Base-by-base conservation (phyloP, 1,140 invertebrate species). In the Drosophila kanapiae region DNA sequence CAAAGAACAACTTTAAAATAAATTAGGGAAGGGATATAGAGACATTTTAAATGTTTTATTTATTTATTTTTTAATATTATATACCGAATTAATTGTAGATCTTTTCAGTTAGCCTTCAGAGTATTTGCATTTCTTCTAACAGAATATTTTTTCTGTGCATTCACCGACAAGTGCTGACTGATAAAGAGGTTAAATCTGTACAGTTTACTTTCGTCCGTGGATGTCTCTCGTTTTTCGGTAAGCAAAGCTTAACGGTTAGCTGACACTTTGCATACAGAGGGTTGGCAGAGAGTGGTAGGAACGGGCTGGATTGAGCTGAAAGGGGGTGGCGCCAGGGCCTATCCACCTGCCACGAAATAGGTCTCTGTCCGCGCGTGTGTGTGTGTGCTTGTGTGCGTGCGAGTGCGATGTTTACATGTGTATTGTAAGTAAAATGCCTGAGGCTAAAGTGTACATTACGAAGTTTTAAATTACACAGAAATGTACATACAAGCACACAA, bases 391-490 rank as follows among this genome's bases (percentile, higher is more conserved):
- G 43, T 47, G 42, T 63, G 62, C 57, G 51, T 75, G 65, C 62
- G 71, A 64, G 80, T 68, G 78, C 49, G 58, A 42, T 78, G 80
- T 80, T 80, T 80, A 87, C 75, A 83, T 60, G 69, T 75, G 80
- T 85, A 90, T 82, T 85, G 85, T 90, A 80, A 79, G 81, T 79
- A 72, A 82, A 90, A 90, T 90, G 85, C 85, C 85, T 75, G 53
- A 59, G 75, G 85, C 78, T 65, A 90, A 90, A 90, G 86, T 90
- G 86, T 90, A 84, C 85, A 90, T 88, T 90, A 90, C 85, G 85
- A 80, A 72, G 85, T 90, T 90, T 90, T 90, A 85, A 90, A 90
- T 90, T 90, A 90, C 84, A 82, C 78, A 79, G 88, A 79, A 82
- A 79, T 71, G 64, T 59, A 80, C 78, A 75, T 54, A 72, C 70